phyloP scores from a whole-genome alignment of 2,797 vertebrate species.

The Knipowitschia caucasica region DNA sequence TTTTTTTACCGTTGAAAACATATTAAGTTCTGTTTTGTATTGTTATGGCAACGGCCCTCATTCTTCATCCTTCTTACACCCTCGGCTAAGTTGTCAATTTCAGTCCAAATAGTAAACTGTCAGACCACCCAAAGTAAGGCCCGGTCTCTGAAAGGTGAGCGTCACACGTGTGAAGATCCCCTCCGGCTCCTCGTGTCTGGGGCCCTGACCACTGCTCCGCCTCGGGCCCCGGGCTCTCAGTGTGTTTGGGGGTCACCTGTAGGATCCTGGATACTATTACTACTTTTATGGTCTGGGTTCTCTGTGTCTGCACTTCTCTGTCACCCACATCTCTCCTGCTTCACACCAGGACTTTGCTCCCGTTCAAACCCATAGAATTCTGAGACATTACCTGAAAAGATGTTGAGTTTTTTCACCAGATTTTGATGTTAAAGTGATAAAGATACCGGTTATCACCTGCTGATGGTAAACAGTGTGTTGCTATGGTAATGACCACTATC shows the following conservation, averaged over 20 bases:
- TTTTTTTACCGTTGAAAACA: too few species aligned
- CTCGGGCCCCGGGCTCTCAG: constrained; percentile 43
- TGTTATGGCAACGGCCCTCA: too few species aligned
- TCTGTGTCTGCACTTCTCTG: constrained; percentile 16
- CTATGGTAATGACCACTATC: too few species aligned
- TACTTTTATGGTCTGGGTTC: constrained; percentile 36
- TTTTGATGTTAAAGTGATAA: too few species aligned
- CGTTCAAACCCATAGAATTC: too few species aligned
- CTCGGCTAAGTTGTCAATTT: not conserved
- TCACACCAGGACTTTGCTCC: constrained; percentile 29
- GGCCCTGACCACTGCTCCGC: constrained; percentile 59
- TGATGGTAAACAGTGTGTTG: too few species aligned
- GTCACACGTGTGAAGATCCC: not conserved
- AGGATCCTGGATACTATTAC: constrained; percentile 67
- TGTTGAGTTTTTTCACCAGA: too few species aligned
- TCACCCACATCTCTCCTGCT: constrained; percentile 43
- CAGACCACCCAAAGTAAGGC: constrained; percentile 4
- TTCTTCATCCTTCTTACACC: constrained; percentile 1
- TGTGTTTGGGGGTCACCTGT: constrained; percentile 67
- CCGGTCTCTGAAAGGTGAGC: not conserved
- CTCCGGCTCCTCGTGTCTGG: constrained; percentile 8
- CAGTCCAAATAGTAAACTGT: not conserved
- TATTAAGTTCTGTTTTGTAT: too few species aligned
- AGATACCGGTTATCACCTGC: too few species aligned
- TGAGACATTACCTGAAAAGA: too few species aligned